Base-by-base conservation (phyloP, 1,140 invertebrate genomes). In the Eriosoma lanigerum region DNA sequence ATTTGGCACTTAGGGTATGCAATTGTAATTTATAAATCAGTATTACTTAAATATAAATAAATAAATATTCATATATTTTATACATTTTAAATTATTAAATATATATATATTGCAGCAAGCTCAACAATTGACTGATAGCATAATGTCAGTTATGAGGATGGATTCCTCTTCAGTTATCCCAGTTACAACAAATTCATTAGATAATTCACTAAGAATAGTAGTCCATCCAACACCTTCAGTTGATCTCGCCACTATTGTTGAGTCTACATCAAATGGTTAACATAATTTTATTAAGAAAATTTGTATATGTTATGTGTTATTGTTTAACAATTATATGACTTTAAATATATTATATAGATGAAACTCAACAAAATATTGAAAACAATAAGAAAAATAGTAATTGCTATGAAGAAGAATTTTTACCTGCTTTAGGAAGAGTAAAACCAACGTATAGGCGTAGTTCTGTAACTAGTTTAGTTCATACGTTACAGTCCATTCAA, bases 91-190 rank as follows among this genome's bases (percentile, higher is more conserved):
- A 21, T 44, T n/a, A n/a, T n/a, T 50, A 56, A 17, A 21, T 75
- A 56, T 58, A 19, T 32, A 44, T 26, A 44, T 80, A 78, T 81
- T 83, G 32, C 82, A 89, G 86, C 93, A 97, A 89, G 92, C 94
- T 13, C 93, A 96, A 86, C 93, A 94, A 58, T 93, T 98, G 83
- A 93, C 95, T 8, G 95, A 97, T 83, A 93, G 89, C 85, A 90
- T 96, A 81, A 87, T 96, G 66, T 93, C 92, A 54, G 91, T 94
- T 80, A 78, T 78, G 56, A 78, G 56, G 6, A 58, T 78, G 38
- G 75, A 78, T 48, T 17, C 72, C 0, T 62, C 75, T 60, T 26
- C 56, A 19, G 17, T 70, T 29, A 70, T 21, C 15, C 91, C 93
- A 70, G 90, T 92, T 6, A 92, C 94, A 85, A 89, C 89, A 9